Evolutionary conservation across 2,888 invertebrate species (phyloP), one percentile per base, ranked within the genome.

Genomic region (Lepidonotus clava): DNA sequence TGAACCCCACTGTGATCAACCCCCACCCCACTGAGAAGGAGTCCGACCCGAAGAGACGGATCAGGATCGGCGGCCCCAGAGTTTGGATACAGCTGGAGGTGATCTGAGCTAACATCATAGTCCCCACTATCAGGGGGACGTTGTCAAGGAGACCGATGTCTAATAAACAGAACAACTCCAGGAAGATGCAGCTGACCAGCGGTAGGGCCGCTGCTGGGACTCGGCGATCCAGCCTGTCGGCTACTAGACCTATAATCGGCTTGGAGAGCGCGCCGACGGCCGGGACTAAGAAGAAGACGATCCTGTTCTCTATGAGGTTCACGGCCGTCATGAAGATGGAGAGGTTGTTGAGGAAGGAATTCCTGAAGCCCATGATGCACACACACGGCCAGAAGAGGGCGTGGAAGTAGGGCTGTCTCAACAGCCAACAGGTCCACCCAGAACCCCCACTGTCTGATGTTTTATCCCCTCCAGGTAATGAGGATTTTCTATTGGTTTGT

Each of bases 11-110:
- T 21, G 71, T 71, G 71, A 36, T 38, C 36, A 71, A 18, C 0
- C 71, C 71, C 71, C 71, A 71, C 18, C 71, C 71, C 0, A 38
- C 36, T 0, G 71, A 71, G 38, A 71, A 71, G 0, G 71, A 34
- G 4, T 36, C 71, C 11, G 34, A 34, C 36, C 71, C 71, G 36
- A 71, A 71, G 36, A 4, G 24, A 21, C 38, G 36, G 18, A 71
- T 71, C 8, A 71, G 71, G 36, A 71, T 71, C 14, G 71, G 71
- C 18, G 71, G 71, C 0, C 71, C 71, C 5, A 71, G 71, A 0
- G 71, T 71, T n/a, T 71, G 71, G 36, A 71, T 38, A 71, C 71
- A 71, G 24, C 71, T 71, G 18, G 71, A 71, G 8, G 71, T n/a
- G 34, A 71, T 11, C 71, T 71, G 71, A 21, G 71, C 71, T 38